phyloP scores from a whole-genome alignment of 2,113 vertebrate species.

The Crotalus viridis region DNA sequence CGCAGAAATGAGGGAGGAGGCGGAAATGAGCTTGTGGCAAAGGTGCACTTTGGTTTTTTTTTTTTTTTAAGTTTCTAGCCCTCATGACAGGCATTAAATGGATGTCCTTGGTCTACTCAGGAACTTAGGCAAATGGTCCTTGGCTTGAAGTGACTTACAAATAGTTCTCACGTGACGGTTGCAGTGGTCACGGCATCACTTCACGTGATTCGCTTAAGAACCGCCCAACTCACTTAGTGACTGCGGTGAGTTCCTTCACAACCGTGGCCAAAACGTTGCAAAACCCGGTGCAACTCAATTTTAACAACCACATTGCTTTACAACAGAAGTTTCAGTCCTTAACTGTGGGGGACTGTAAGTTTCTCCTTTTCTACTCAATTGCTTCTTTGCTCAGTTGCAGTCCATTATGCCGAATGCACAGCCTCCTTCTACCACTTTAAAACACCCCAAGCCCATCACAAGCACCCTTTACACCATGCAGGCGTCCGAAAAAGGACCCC shows the following conservation, averaged over 20 bases:
- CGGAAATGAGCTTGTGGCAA: not conserved
- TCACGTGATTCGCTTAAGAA: no score
- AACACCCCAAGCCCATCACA: no score
- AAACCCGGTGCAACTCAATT: no score
- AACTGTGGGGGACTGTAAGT: no score
- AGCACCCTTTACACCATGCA: not conserved
- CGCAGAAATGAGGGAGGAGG: not conserved
- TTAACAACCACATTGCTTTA: no score
- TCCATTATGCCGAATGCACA: not conserved
- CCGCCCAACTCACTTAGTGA: no score
- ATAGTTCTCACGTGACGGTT: no score
- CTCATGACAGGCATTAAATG: not conserved
- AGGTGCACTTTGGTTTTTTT: not conserved
- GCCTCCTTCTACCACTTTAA: not conserved
- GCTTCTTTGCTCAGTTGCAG: not conserved
- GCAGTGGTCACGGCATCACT: no score
- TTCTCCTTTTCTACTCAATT: not conserved
- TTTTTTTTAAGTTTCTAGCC: not conserved
- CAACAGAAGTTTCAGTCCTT: no score
- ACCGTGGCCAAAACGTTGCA: no score
- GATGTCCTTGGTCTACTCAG: not conserved
- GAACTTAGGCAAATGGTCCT: not conserved
- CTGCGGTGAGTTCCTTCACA: no score
- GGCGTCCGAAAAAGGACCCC: not conserved
- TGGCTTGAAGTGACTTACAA: no score